Evolutionary conservation across 2,113 vertebrate genomes (phyloP).

Genomic region (Callocephalon fimbriatum): DNA sequence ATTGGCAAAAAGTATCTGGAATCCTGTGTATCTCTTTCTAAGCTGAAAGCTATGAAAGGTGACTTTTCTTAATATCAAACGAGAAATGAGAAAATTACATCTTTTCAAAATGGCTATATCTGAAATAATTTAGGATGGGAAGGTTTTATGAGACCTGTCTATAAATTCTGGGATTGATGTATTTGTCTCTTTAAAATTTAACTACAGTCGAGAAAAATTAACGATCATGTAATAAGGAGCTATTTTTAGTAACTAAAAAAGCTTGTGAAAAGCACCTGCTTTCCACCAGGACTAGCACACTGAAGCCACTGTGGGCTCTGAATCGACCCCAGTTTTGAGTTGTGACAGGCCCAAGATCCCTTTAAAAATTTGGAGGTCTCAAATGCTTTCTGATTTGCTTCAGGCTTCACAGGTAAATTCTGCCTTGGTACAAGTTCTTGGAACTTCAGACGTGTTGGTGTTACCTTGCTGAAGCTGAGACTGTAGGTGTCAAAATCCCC

Average conservation of each 20-base stretch:
- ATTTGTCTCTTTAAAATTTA: constrained; percentile 4
- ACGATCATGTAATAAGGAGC: not conserved
- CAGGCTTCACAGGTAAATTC: not conserved
- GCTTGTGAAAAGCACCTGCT: not conserved
- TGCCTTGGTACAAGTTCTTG: not conserved
- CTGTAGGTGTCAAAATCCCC: not conserved
- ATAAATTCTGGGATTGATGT: not conserved
- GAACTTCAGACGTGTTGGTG: not conserved
- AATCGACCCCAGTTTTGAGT: not conserved
- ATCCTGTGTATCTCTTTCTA: not conserved
- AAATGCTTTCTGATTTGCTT: not conserved
- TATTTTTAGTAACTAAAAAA: constrained; percentile 3
- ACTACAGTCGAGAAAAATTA: not conserved
- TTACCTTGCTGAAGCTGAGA: not conserved
- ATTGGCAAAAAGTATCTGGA: not conserved
- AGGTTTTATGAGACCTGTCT: not conserved
- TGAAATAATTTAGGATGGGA: not conserved
- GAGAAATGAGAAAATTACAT: not conserved
- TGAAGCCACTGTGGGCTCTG: not conserved
- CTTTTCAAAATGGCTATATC: not conserved
- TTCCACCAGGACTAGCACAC: not conserved
- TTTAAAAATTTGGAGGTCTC: not conserved
- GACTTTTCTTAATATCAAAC: not conserved
- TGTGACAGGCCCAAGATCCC: not conserved
- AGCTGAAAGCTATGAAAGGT: not conserved